These are phyloP conservation scores for Acanthosepion lycidas DNA, from an alignment of 2,888 invertebrate genomes.

Conservation along the genomic window DNA sequence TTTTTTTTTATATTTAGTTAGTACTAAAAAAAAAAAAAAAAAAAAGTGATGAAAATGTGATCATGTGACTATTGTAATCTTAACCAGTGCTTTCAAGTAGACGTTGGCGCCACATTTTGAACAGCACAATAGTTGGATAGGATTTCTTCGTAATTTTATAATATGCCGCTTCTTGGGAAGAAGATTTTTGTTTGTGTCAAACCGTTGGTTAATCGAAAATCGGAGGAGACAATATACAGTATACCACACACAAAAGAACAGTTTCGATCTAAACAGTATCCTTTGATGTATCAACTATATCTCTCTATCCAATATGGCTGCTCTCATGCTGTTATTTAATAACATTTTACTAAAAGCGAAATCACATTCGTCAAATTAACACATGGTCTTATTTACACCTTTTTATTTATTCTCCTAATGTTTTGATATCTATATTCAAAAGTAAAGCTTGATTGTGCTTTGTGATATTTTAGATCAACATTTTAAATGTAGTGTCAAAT, in stretches of 20 bases:
- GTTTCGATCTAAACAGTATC: slow-evolving; percentile 73
- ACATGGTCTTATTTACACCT: background rate
- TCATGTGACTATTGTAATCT: slow-evolving; percentile 33
- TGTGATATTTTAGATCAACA: background rate
- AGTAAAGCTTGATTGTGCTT: background rate
- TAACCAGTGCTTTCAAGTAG: slow-evolving; percentile 35
- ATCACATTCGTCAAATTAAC: background rate
- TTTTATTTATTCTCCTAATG: background rate
- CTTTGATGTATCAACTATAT: slow-evolving; percentile 54
- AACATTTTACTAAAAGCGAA: background rate
- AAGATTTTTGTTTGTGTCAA: slow-evolving; percentile 64
- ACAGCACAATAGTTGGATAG: slow-evolving; percentile 57
- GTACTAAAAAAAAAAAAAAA: background rate
- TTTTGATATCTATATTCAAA: background rate
- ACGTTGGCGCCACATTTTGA: slow-evolving; percentile 73
- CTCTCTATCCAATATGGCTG: slow-evolving; percentile 69
- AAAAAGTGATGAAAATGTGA: background rate
- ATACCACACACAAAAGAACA: slow-evolving; percentile 72
- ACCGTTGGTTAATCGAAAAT: slow-evolving; percentile 59
- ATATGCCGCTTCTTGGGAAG: slow-evolving; percentile 73
- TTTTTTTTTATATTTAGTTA: background rate
- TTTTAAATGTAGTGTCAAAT: background rate
- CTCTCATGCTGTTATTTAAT: slow-evolving; percentile 13
- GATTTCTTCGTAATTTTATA: slow-evolving; percentile 56
- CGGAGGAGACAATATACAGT: slow-evolving; percentile 66